These are phyloP conservation scores for Oryctolagus cuniculus DNA, from an alignment of 2,113 vertebrate species.

Conservation along the genomic window mOryCun1.1 NC_091437.1:23066501-23067000, in stretches of 20 bases:
- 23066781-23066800: neutral
- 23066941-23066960: neutral
- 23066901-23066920: neutral
- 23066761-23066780: neutral
- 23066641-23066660: neutral
- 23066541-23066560: neutral
- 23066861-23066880: neutral
- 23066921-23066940: neutral
- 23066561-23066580: neutral
- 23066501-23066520: neutral
- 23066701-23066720: neutral
- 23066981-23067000: slow-evolving; percentile 4
- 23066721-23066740: neutral
- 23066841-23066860: neutral
- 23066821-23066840: neutral
- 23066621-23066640: neutral
- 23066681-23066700: neutral
- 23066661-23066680: neutral
- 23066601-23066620: neutral
- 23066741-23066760: neutral
- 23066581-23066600: neutral
- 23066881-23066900: neutral
- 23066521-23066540: neutral
- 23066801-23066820: neutral
- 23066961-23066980: neutral